Evolutionary conservation across 2,113 vertebrate species (phyloP).

Genomic region (Epinephelus cyanopodus): DNA sequence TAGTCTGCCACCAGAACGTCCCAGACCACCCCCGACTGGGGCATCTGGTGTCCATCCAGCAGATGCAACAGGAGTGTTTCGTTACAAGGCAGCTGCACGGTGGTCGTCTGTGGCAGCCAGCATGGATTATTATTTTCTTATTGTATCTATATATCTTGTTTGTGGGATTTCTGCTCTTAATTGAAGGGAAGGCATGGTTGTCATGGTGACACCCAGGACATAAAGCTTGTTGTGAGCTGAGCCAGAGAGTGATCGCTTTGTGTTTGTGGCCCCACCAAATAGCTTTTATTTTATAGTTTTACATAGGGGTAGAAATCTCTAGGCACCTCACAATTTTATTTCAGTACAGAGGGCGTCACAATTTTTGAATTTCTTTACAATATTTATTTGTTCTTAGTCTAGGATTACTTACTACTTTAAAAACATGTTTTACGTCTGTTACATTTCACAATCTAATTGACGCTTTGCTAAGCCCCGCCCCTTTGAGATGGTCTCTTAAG

Average conservation of each 20-base stretch:
- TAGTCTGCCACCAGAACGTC: slow-evolving; percentile 20
- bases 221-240: slow-evolving; percentile 79
- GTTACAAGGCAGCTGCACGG: slow-evolving; percentile 2
- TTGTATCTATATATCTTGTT: slow-evolving; percentile 64
- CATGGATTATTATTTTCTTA: slow-evolving; percentile 69
- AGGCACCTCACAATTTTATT: too few relatives aligned
- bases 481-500: too few relatives aligned
- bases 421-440: too few relatives aligned
- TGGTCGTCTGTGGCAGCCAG: slow-evolving; percentile 33
- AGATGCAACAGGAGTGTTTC: slow-evolving; percentile 24
- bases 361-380: too few relatives aligned
- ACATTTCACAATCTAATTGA: too few relatives aligned
- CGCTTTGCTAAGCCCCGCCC: too few relatives aligned
- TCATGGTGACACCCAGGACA: slow-evolving; percentile 82
- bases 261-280: slow-evolving; percentile 56
- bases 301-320: too few relatives aligned
- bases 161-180: slow-evolving; percentile 75
- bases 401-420: too few relatives aligned
- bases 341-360: too few relatives aligned
- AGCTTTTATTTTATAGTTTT: slow-evolving; percentile 18
- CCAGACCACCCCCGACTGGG: slow-evolving; percentile 15
- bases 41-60: slow-evolving; percentile 43
- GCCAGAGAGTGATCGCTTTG: slow-evolving; percentile 65
- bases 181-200: slow-evolving; percentile 79
- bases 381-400: too few relatives aligned